phyloP scores from a whole-genome alignment of 2,888 invertebrate genomes.

The Tenthredo scrophulariae region DNA sequence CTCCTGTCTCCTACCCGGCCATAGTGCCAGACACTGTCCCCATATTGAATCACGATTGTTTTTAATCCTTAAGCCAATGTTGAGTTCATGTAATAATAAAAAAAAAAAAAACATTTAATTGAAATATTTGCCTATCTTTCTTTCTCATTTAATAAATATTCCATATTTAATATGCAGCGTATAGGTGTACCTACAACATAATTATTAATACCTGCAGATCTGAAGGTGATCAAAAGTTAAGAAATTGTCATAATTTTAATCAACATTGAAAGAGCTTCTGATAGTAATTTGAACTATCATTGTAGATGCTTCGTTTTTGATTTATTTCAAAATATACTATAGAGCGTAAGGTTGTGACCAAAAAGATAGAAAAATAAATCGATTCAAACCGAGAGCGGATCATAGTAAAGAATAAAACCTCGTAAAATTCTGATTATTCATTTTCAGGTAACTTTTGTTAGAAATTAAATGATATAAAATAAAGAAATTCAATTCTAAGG shows the following conservation, averaged over 20 bases:
- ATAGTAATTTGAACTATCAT: neutral
- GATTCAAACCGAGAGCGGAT: neutral
- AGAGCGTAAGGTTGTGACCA: neutral
- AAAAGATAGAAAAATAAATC: neutral
- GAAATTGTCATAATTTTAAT: too few species aligned
- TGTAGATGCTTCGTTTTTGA: neutral
- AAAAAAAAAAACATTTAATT: slow-evolving; percentile 62
- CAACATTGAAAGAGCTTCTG: neutral
- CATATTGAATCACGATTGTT: slow-evolving; percentile 63
- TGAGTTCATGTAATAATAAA: slow-evolving; percentile 74
- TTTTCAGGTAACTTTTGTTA: neutral
- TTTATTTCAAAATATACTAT: too few species aligned
- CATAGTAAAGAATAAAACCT: neutral
- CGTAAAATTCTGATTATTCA: neutral
- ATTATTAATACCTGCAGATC: neutral
- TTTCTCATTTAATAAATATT: neutral
- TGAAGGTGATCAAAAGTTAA: too few species aligned
- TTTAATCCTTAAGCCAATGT: slow-evolving; percentile 68
- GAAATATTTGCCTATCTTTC: slow-evolving; percentile 45
- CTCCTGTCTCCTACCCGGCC: neutral
- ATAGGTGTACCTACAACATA: neutral
- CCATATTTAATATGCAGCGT: neutral
- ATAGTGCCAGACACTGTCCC: slow-evolving; percentile 8
- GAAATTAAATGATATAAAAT: neutral
- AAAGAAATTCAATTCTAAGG: neutral